Conservation (phyloP, 2,888 invertebrate species). For the Tyria jacobaeae region DNA sequence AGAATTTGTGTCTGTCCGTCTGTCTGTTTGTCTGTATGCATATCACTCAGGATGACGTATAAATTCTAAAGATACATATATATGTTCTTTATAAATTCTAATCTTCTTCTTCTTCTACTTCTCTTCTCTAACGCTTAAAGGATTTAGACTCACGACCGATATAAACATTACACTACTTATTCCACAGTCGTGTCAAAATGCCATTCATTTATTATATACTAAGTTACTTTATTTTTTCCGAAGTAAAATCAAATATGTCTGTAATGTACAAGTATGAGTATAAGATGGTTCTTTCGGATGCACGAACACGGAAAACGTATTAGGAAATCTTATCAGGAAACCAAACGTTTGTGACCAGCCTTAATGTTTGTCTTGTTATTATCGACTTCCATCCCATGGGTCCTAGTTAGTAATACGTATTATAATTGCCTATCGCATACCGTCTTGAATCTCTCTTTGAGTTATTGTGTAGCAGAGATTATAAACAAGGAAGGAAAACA, state of each 20-base stretch:
- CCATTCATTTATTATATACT: no score
- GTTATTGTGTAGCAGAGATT: not conserved
- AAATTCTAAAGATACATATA: no score
- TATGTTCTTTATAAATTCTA: no score
- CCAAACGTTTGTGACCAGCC: not conserved
- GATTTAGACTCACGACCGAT: no score
- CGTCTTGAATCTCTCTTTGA: not conserved
- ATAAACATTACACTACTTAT: no score
- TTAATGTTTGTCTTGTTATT: not conserved
- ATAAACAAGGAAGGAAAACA: conserved; percentile 15
- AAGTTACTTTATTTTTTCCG: not conserved
- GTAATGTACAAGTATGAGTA: not conserved
- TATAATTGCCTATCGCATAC: conserved; percentile 1
- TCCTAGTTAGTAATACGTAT: not conserved
- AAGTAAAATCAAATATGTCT: not conserved
- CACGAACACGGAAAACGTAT: conserved; percentile 2
- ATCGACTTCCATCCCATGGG: not conserved
- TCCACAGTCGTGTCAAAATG: no score
- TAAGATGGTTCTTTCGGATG: not conserved
- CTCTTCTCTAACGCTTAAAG: no score
- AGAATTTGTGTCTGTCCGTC: no score
- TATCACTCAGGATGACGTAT: no score
- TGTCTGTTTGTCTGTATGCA: no score
- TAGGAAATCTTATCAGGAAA: not conserved
- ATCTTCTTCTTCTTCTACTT: no score